Percentiles rank a stretch among this genome's conserved stretches.
Conservation (phyloP, 2,888 invertebrate species). For the Tetropium fuscum region DNA sequence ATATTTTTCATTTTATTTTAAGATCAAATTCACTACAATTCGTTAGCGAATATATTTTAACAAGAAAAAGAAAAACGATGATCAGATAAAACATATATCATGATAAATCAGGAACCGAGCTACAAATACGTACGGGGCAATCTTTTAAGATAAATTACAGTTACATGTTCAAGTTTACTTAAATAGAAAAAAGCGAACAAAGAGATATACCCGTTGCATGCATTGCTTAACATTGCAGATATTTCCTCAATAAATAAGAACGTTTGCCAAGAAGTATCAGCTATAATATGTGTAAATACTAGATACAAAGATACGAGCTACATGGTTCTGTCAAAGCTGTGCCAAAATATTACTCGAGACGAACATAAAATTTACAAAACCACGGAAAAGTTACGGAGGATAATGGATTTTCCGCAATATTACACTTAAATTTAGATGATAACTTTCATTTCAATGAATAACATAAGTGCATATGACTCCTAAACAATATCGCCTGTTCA, state of each 20-base stretch:
- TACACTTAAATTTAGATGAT: too few relatives aligned
- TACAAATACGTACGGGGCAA: conserved; percentile 5
- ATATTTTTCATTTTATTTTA: too few relatives aligned
- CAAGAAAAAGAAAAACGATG: too few relatives aligned
- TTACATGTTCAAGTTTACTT: conserved; percentile 6
- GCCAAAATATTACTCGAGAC: conserved; percentile 38
- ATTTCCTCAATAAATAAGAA: conserved; percentile 25
- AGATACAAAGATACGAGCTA: conserved; percentile 17
- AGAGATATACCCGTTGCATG: conserved; percentile 1
- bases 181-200: neutral
- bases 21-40: too few relatives aligned
- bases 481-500: too few relatives aligned
- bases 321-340: conserved; percentile 27
- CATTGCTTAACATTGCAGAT: conserved; percentile 21
- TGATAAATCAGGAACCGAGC: conserved; percentile 9
- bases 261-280: conserved; percentile 23
- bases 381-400: too few relatives aligned
- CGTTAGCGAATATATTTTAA: too few relatives aligned
- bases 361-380: conserved; percentile 41
- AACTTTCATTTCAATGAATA: too few relatives aligned
- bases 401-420: too few relatives aligned
- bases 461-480: too few relatives aligned
- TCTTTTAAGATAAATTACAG: conserved; percentile 9
- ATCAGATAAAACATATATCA: conserved; percentile 1
- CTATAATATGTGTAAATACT: conserved; percentile 10